Evolutionary conservation across 53 echinoderm and acorn worm genomes (phyloP).

Genomic region (Apostichopus leukothele): DNA sequence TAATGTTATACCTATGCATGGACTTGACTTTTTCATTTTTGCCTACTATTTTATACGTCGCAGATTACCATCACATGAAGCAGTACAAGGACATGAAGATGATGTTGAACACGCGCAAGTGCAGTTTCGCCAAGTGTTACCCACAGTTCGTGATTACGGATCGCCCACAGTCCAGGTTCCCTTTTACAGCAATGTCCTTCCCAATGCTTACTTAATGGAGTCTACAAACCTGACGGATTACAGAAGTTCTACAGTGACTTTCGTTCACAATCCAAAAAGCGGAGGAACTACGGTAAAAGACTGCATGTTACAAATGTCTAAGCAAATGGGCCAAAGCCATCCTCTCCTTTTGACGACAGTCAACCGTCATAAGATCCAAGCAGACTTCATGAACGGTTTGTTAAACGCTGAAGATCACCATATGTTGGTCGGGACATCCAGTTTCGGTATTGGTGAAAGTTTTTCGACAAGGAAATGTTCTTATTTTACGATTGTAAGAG

Average conservation of each 20-base stretch:
- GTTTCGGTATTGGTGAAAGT: constrained; percentile 21
- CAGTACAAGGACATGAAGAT: neutral
- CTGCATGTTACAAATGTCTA: neutral
- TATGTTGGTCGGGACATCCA: constrained; percentile 3
- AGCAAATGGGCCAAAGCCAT: neutral
- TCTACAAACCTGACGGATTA: constrained; percentile 10
- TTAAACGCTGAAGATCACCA: constrained; percentile 2
- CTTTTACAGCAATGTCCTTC: neutral
- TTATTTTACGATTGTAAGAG: constrained; percentile 85
- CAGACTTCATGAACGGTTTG: constrained; percentile 20
- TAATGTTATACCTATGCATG: too few relatives aligned
- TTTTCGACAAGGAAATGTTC: constrained; percentile 57
- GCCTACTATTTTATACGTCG: neutral
- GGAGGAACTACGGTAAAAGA: constrained; percentile 28
- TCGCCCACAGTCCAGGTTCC: neutral
- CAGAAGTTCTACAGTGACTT: neutral
- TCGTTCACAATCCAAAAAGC: constrained; percentile 38
- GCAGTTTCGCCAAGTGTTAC: neutral
- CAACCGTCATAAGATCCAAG: neutral
- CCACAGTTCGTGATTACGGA: neutral
- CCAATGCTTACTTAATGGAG: neutral
- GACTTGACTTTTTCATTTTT: neutral
- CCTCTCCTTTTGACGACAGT: constrained; percentile 11
- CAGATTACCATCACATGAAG: neutral
- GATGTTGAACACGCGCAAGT: neutral